These are phyloP conservation scores for Lordiphosa stackelbergi DNA, from an alignment of 1,140 invertebrate species.

Conservation along the genomic window DNA sequence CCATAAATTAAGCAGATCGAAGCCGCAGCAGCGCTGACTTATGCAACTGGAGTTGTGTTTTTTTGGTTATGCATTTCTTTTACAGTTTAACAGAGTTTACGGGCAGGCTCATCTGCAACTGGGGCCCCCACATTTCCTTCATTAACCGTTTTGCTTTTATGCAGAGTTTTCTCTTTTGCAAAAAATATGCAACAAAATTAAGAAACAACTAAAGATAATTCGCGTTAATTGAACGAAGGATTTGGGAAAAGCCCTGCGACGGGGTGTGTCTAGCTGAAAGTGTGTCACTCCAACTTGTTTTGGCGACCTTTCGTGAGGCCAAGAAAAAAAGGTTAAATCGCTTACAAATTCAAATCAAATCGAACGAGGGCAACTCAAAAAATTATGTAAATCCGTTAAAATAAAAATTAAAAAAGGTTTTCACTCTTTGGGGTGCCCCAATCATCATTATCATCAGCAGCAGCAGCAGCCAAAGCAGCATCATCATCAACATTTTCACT, in stretches of 20 bases:
- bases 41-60: constrained; percentile 41
- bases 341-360: constrained; percentile 42
- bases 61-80: constrained; percentile 71
- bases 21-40: constrained; percentile 12
- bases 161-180: constrained; percentile 38
- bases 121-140: constrained; percentile 58
- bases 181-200: neutral
- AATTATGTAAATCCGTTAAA: constrained; percentile 68
- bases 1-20: constrained; percentile 58
- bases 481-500: constrained; percentile 71
- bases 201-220: constrained; percentile 32
- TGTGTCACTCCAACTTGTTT: constrained; percentile 45
- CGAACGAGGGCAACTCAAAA: constrained; percentile 58
- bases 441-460: constrained; percentile 18
- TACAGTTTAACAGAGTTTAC: constrained; percentile 25
- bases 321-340: constrained; percentile 38
- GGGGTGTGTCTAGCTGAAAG: constrained; percentile 29
- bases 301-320: constrained; percentile 31
- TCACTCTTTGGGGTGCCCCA: constrained; percentile 60
- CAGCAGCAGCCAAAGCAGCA: neutral
- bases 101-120: constrained; percentile 65
- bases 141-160: constrained; percentile 66
- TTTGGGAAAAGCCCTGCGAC: constrained; percentile 33
- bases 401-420: constrained; percentile 52
- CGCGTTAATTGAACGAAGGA: constrained; percentile 41